Evolutionary conservation across 2,888 invertebrate genomes (phyloP).

Genomic region (Sericinus montela): DNA sequence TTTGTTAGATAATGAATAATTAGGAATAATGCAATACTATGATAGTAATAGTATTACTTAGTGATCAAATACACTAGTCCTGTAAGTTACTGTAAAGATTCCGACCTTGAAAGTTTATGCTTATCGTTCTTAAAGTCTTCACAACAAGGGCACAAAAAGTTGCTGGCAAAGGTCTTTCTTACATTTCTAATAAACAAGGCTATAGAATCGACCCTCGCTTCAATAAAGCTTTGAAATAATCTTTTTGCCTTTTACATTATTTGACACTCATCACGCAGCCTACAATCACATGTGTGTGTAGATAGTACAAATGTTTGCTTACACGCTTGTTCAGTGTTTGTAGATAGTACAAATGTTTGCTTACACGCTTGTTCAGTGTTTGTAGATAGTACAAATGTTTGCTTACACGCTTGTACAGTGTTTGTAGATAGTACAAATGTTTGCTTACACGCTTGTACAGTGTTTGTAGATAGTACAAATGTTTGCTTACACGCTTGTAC

Average conservation of each 20-base stretch:
- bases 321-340: too few relatives aligned
- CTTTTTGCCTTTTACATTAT: neutral
- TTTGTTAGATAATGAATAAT: too few relatives aligned
- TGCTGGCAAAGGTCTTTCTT: neutral
- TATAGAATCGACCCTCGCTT: neutral
- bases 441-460: constrained; percentile 3
- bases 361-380: constrained; percentile 6
- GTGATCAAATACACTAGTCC: too few relatives aligned
- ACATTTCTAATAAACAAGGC: neutral
- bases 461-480: neutral
- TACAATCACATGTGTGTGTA: constrained; percentile 1
- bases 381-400: neutral
- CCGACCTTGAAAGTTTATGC: too few relatives aligned
- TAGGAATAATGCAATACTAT: too few relatives aligned
- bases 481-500: constrained; percentile 4
- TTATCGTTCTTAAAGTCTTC: too few relatives aligned
- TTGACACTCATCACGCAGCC: neutral
- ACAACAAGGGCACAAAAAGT: too few relatives aligned
- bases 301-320: neutral
- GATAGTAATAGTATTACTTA: too few relatives aligned
- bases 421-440: neutral
- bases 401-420: constrained; percentile 4
- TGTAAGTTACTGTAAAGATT: too few relatives aligned
- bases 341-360: neutral
- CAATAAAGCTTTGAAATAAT: constrained; percentile 2